Base-by-base conservation (phyloP, 2,113 vertebrate genomes). In the Otus sunia region DNA sequence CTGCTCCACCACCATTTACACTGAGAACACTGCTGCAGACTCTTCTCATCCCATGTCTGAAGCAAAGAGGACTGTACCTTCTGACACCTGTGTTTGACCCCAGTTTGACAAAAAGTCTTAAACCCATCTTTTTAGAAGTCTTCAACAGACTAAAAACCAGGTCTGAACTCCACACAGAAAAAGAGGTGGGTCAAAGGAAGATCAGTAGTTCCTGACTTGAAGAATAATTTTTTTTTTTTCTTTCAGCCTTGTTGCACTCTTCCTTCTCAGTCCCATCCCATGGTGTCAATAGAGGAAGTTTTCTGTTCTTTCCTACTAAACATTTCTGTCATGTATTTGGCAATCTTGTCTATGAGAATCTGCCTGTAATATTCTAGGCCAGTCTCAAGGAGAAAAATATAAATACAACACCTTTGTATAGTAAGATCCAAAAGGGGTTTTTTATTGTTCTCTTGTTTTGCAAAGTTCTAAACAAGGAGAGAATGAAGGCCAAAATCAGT, bases 341-440 rank as follows among this genome's bases (percentile, higher is more conserved):
- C 64, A 80, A 63, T 59, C 43, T 58, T 58, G 7, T 37, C 50
- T 63, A 0, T 55, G 14, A 86, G 41, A 90, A 86, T 71, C 32
- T 76, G 20, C 6, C 55, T 90, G 7, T 49, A 53, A 53, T 66
- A 85, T 41, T 72, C 39, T 58, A 66, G 9, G 34, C n/a, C 11
- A 36, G 11, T 47, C 27, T 58, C 41, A 53, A 78, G 30, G 15
- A 93, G n/a, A 59, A 64, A 75, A 43, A 68, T 3, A 1, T 10
- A 78, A 14, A 53, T 59, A 19, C 6, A 76, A 5, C 5, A 49
- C 3, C 10, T 76, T 76, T 75, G 34, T 68, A 75, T 18, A 68
- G 3, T n/a, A 37, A 41, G 8, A 66, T 29, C 1, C 14, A 47
- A 67, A 77, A 50, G 1, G 4, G 0, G 8, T 36, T 12, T 32